Percentiles rank a stretch among this genome's conserved stretches.
phyloP scores from a whole-genome alignment of 1,140 invertebrate species.

The Bilobella aurantiaca region DNA sequence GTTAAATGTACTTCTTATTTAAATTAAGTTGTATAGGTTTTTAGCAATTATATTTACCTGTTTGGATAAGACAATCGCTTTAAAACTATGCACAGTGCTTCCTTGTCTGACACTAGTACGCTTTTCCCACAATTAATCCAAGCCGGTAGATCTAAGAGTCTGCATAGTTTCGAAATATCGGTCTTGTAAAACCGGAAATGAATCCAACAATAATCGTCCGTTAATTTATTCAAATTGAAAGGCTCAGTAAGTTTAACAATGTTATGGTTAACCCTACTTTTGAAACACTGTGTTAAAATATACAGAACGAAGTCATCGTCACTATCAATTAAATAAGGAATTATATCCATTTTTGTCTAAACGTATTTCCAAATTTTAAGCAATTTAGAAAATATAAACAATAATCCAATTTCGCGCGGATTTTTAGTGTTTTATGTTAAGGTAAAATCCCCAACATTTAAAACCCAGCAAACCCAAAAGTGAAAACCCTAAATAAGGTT shows the following conservation, averaged over 20 bases:
- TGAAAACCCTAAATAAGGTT: too few species aligned
- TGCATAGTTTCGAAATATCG: neutral
- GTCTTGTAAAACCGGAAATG: constrained; percentile 4
- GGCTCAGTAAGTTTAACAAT: neutral
- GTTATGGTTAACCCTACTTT: neutral
- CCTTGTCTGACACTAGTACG: neutral
- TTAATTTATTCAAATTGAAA: neutral
- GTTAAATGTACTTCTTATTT: neutral
- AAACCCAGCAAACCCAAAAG: too few species aligned
- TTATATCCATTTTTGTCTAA: neutral
- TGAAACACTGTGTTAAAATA: neutral
- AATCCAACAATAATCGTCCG: neutral
- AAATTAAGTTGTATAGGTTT: neutral
- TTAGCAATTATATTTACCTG: neutral
- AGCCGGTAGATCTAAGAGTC: neutral
- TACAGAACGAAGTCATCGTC: too few species aligned
- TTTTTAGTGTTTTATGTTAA: too few species aligned
- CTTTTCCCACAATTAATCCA: neutral
- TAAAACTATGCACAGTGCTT: neutral
- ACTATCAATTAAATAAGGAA: neutral
- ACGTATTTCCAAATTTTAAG: too few species aligned
- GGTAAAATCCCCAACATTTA: too few species aligned
- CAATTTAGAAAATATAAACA: too few species aligned
- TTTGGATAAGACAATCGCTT: neutral
- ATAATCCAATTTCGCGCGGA: too few species aligned